A percentile compares a stretch with the other conserved stretches of the same genome.
phyloP scores from a whole-genome alignment of 2,113 vertebrate genomes.

The Chlorocebus sabaeus region DNA sequence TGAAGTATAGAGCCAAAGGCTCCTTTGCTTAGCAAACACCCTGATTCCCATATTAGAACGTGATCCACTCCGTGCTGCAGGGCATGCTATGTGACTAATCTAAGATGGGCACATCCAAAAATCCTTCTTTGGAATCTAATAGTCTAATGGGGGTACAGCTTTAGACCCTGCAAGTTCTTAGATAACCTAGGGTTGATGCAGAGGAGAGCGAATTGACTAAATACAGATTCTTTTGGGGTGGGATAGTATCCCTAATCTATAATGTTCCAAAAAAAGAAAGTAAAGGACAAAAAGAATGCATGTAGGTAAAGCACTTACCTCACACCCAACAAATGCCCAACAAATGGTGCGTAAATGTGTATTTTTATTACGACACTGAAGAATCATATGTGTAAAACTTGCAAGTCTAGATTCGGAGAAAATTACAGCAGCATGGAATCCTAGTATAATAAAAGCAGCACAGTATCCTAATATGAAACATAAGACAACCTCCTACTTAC shows the following conservation, averaged over 20 bases:
- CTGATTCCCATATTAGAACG: not conserved
- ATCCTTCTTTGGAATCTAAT: no score
- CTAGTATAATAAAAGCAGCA: no score
- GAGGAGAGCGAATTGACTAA: not conserved
- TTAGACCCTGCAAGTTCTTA: not conserved
- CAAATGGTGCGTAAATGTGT: not conserved
- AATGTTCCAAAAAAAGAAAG: not conserved
- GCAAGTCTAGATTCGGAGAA: not conserved
- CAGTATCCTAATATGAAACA: no score
- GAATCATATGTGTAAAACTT: not conserved
- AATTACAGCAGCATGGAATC: not conserved
- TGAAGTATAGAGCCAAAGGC: not conserved
- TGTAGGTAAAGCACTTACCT: not conserved
- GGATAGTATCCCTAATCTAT: not conserved
- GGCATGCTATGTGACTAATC: not conserved
- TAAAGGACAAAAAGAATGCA: not conserved
- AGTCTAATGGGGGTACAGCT: not conserved
- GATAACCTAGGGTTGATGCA: not conserved
- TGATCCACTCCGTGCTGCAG: not conserved
- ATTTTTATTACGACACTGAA: not conserved
- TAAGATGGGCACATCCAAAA: not conserved
- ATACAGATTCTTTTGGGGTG: not conserved
- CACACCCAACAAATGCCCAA: not conserved
- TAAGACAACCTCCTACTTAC: not conserved
- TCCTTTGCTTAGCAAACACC: not conserved